These are phyloP conservation scores for Pollenia amentaria DNA, from an alignment of 2,888 invertebrate species.

Conservation along the genomic window DNA sequence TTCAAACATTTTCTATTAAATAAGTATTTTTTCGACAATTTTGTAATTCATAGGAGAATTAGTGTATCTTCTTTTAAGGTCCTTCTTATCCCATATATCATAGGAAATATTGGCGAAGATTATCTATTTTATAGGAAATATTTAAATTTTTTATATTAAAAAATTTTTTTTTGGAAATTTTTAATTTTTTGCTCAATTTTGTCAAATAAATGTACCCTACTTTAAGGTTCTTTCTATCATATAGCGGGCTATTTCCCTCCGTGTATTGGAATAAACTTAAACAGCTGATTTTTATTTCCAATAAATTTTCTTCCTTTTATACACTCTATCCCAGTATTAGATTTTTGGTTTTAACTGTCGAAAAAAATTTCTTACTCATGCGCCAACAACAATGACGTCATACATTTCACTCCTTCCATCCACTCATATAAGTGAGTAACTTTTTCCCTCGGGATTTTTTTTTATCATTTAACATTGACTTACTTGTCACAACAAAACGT, in stretches of 20 bases:
- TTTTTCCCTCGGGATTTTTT: slow-evolving; percentile 35
- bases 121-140: too few species aligned
- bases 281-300: slow-evolving; percentile 72
- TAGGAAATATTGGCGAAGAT: too few species aligned
- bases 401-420: slow-evolving; percentile 28
- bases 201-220: too few species aligned
- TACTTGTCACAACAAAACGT: slow-evolving; percentile 40
- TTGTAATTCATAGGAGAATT: too few species aligned
- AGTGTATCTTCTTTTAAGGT: too few species aligned
- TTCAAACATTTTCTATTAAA: too few species aligned
- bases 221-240: too few species aligned
- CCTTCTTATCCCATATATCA: too few species aligned
- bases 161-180: neutral
- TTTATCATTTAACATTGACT: slow-evolving; percentile 1
- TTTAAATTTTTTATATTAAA: too few species aligned
- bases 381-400: slow-evolving; percentile 50
- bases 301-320: neutral
- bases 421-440: neutral
- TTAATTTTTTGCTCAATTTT: neutral
- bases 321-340: neutral
- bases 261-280: slow-evolving; percentile 68
- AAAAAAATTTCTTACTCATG: slow-evolving; percentile 32
- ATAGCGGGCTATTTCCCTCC: slow-evolving; percentile 28
- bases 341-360: too few species aligned
- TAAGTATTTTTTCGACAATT: too few species aligned